Evolutionary conservation across 1,140 invertebrate genomes (phyloP), one percentile per base, ranked within the genome.

Genomic region (Aphelinus certus): DNA sequence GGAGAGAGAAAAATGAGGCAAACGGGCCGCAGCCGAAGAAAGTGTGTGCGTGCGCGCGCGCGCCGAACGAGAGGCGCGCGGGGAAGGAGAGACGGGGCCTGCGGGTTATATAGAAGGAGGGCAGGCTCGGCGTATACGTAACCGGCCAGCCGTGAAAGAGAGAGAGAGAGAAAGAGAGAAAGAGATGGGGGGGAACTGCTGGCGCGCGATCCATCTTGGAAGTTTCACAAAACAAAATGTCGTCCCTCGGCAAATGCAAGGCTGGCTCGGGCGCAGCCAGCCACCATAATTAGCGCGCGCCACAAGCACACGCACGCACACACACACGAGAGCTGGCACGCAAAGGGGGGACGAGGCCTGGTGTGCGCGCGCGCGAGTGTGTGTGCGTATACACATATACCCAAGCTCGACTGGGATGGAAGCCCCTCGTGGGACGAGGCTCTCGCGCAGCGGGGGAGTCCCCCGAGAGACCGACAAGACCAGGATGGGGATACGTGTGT

Each of bases 221-320:
- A 71, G 66, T 73, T 79, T 69, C 51, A 71, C 61, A 69, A 80
- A 86, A 87, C 86, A 87, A 87, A 87, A 87, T 87, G 87, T 86
- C 86, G 84, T 83, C 84, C 79, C 79, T 75, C 64, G 77, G 66
- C 73, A 75, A 69, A 69, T 69, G 65, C 60, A 49, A 75, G 66
- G 66, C 66, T 7, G 43, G 66, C 57, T 3, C 7, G 7, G n/a
- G 51, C 46, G 74, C 4, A 58, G 58, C 3, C 57, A 63, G 79
- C 85, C 82, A 86, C 83, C 84, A 87, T 87, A 88, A 88, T 87
- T 87, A 88, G 81, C 80, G 76, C 78, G 67, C 46, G 43, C 45
- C 43, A 26, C 26, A 56, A 47, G 45, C 70, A 43, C 55, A 63
- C 43, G 2, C 55, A 2, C 42, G 55, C 60, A 61, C n/a, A 70